Conservation (phyloP, 2,888 invertebrate genomes). For the Piscicola geometra region DNA sequence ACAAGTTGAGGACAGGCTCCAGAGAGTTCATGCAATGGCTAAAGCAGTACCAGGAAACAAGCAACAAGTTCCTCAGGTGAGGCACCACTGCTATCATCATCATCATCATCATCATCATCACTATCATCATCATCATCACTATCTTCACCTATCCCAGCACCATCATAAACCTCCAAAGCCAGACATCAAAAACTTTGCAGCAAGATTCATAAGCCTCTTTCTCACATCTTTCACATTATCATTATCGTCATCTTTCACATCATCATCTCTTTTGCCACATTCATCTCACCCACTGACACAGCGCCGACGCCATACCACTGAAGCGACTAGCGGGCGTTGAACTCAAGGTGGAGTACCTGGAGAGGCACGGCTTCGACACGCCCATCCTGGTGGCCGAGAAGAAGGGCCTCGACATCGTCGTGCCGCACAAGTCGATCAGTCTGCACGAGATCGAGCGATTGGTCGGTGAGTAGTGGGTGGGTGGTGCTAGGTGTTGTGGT, state of each 20-base stretch:
- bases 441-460: conserved; percentile 19
- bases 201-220: too few species aligned
- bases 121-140: too few species aligned
- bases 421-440: conserved; percentile 17
- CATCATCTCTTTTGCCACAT: too few species aligned
- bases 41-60: conserved; percentile 3
- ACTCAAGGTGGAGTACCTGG: conserved; percentile 23
- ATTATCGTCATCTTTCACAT: too few species aligned
- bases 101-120: not conserved
- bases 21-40: conserved; percentile 32
- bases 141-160: too few species aligned
- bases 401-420: conserved; percentile 26
- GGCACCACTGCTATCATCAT: not conserved
- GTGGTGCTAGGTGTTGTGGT: not conserved
- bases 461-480: conserved; percentile 16
- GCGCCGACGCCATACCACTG: conserved; percentile 22
- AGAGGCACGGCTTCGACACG: conserved; percentile 23
- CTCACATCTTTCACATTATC: too few species aligned
- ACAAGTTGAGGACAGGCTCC: conserved; percentile 33
- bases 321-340: conserved; percentile 14
- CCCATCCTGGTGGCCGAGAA: conserved; percentile 23
- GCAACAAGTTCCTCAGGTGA: conserved; percentile 30
- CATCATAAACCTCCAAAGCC: too few species aligned
- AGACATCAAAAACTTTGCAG: too few species aligned
- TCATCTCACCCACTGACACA: not conserved